Base-by-base conservation (phyloP, 2,113 vertebrate species). In the Suncus etruscus region DNA sequence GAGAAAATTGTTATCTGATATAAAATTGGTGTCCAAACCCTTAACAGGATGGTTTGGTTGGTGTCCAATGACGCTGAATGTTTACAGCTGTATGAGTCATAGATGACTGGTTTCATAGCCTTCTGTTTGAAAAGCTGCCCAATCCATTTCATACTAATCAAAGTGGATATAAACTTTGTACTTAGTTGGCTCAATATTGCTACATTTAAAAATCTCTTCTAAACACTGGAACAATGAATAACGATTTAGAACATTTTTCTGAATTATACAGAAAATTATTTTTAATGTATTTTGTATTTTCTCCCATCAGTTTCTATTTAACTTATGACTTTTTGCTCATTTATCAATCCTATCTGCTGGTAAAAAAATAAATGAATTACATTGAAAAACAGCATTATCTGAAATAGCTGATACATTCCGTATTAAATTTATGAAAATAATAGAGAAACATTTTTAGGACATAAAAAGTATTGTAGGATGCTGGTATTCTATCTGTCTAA, bases 81-180 rank as follows among this genome's bases (percentile, higher is more conserved):
- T 66, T 70, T 76, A 47, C 4, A 95, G 87, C 58, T 86, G 31
- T 24, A 78, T 69, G 25, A 87, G 51, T 91, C 39, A 47, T 31
- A 51, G 76, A 32, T 47, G 84, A 87, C 27, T 69, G 29, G 75
- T 76, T 78, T 45, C 39, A 84, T 11, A 78, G 32, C 3, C 18
- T 89, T 94, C 79, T 90, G n/a, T 89, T 94, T 93, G 89, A 94
- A 85, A 91, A 68, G 31, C 20, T 48, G 22, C 32, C 51, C 73
- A 25, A 76, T 82, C 10, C 20, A 58, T 61, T 92, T 80, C 63
- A 85, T 0, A 68, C 39, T 90, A 75, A 81, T 83, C 54, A 63
- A 74, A 76, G 47, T 69, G 8, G 20, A 63, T 65, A 58, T 61
- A 91, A 91, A 91, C 65, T 70, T 63, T 63, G 3, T 45, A 78